Base-by-base conservation (phyloP, 2,113 vertebrate species). In the Eudyptes chrysolophus region DNA sequence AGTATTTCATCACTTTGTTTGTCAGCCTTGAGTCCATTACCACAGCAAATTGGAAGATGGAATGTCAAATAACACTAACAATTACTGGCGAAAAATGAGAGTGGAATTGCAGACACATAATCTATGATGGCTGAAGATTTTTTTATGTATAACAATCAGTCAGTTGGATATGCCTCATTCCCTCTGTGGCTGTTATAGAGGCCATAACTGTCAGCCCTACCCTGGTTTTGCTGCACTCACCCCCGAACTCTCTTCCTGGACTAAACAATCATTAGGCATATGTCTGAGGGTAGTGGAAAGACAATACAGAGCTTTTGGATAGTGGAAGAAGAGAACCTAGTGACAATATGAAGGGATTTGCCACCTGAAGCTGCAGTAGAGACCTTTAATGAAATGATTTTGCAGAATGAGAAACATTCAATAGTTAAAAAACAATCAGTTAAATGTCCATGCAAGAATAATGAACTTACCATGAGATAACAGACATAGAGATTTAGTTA, bases 1-100 rank as follows among this genome's bases (percentile, higher is more conserved):
- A 91, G 71, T 95, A 97, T 97, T 96, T 97, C 95, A 97, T 97
- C 92, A 89, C 92, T 96, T 87, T 85, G n/a, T 96, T 95, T 96
- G 96, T 93, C 97, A 97, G 83, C 57, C 46, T 88, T 29, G 95
- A 97, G 96, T 97, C 97, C 95, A 97, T 97, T 97, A 96, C 79
- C 19, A 75, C 88, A 83, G 86, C 62, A 97, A 96, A 98, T 83
- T 95, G 94, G 92, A 97, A 97, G 95, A 97, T 78, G 51, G 93
- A 96, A 96, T 96, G 97, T 96, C 97, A 96, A 97, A 95, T 92
- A 95, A 93, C 55, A 68, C 87, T 58, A 95, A 96, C 88, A 95
- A 96, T 95, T 96, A 77, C 95, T 82, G 79, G 71, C 95, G 84
- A 96, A 96, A 97, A 97, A 97, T 94, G 93, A 93, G 68, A 91